phyloP scores from a whole-genome alignment of 2,113 vertebrate species.

The Paradisaea rubra region DNA sequence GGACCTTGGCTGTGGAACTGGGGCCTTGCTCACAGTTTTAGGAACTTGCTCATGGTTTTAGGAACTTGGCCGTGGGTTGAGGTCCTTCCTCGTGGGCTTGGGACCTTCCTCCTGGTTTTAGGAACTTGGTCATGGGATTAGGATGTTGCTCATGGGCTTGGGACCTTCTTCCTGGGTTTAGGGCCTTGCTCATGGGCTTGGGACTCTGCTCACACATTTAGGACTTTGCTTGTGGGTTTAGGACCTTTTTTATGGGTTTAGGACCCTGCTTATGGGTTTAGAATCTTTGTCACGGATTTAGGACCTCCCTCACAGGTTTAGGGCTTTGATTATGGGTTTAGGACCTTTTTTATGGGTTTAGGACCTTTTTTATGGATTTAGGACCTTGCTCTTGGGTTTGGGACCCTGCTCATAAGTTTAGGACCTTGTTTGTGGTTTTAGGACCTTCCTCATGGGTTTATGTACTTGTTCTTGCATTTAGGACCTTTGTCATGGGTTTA shows the following conservation, averaged over 20 bases:
- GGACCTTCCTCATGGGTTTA: rapidly evolving
- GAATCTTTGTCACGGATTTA: not conserved
- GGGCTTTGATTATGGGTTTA: no score
- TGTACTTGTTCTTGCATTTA: rapidly evolving
- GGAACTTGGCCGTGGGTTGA: not conserved
- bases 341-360: not conserved
- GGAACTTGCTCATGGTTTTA: not conserved
- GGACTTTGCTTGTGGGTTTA: not conserved
- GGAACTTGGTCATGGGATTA: not conserved
- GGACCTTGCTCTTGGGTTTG: rapidly evolving
- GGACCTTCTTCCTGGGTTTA: no score
- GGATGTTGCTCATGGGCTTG: not conserved
- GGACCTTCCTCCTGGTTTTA: not conserved
- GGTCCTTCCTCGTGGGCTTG: rapidly evolving
- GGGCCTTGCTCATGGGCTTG: no score
- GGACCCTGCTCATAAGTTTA: no score
- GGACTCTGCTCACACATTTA: no score
- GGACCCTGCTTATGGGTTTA: not conserved
- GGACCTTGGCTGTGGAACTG: no score
- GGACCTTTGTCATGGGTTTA: not conserved
- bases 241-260: rapidly evolving
- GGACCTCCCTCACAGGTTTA: no score
- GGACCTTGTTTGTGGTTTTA: rapidly evolving
- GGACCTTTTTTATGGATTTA: not conserved
- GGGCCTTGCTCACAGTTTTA: no score